A percentile compares a stretch with the other conserved stretches of the same genome.
phyloP scores from a whole-genome alignment of 2,113 vertebrate genomes.

The Phylloscopus trochiloides region DNA sequence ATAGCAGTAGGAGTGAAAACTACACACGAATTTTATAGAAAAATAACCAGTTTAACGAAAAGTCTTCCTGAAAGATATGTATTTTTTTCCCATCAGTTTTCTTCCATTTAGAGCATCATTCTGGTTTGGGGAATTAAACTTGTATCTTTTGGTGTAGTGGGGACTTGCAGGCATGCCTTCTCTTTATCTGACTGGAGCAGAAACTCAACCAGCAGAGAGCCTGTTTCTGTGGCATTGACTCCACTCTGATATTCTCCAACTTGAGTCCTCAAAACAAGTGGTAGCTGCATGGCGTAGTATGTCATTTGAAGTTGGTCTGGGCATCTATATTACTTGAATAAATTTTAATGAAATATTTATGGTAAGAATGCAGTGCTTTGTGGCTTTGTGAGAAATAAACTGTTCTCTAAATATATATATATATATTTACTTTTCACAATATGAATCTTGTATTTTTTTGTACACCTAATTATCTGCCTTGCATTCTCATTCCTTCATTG shows the following conservation, averaged over 20 bases:
- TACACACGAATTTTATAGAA: fast-evolving
- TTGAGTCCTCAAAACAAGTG: neutral
- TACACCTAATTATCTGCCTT: neutral
- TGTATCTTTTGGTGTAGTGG: neutral
- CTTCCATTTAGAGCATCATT: neutral
- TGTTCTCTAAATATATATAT: neutral
- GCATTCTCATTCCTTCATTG: neutral
- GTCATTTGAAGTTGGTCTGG: neutral
- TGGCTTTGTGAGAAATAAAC: neutral
- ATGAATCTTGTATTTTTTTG: neutral
- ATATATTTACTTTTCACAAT: neutral
- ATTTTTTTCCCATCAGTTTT: neutral
- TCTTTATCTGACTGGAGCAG: neutral
- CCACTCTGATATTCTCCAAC: neutral
- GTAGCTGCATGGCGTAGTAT: neutral
- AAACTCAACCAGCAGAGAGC: neutral
- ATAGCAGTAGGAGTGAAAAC: neutral
- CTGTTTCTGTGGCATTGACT: neutral
- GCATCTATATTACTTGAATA: neutral
- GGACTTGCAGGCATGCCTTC: neutral
- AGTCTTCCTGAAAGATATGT: fast-evolving
- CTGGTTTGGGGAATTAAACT: neutral
- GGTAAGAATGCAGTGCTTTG: neutral
- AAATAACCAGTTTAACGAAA: neutral
- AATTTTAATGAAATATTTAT: neutral